A percentile compares a stretch with the other conserved stretches of the same genome.
These are phyloP conservation scores for Coptotermes formosanus DNA, from an alignment of 1,140 invertebrate species.

Conservation along the genomic window DNA sequence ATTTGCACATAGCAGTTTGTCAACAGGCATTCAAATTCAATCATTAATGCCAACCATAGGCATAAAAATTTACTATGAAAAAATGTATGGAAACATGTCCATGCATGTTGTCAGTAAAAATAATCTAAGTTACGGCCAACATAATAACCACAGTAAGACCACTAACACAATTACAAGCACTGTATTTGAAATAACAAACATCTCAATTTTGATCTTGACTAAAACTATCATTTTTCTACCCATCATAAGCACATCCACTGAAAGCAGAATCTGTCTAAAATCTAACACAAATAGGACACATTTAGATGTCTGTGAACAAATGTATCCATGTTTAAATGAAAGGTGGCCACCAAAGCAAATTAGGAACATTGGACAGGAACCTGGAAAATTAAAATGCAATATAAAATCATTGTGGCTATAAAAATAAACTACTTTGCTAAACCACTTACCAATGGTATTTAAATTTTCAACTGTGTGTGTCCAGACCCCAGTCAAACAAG, in stretches of 20 bases:
- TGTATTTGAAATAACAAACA: not conserved
- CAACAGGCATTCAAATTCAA: not conserved
- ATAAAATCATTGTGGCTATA: conserved; percentile 1
- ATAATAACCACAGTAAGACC: not conserved
- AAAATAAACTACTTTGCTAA: not conserved
- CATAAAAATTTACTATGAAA: not conserved
- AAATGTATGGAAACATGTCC: not conserved
- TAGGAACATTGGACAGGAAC: conserved; percentile 23
- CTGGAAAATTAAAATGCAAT: conserved; percentile 30
- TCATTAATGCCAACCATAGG: not conserved
- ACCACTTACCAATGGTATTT: conserved; percentile 40
- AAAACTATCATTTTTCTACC: not conserved
- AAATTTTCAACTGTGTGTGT: conserved; percentile 39
- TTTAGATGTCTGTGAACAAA: not conserved
- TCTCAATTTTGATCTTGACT: not conserved
- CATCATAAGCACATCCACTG: conserved; percentile 10
- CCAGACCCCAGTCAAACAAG: conserved; percentile 6
- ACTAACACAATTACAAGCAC: not conserved
- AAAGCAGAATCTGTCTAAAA: not conserved
- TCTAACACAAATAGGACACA: not conserved
- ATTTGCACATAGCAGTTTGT: not conserved
- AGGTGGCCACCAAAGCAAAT: conserved; percentile 25
- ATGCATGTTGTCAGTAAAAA: conserved; percentile 9
- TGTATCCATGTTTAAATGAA: conserved; percentile 11
- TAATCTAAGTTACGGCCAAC: not conserved